Base-by-base conservation (phyloP, 2,888 invertebrate genomes). In the Diarsia rubi region DNA sequence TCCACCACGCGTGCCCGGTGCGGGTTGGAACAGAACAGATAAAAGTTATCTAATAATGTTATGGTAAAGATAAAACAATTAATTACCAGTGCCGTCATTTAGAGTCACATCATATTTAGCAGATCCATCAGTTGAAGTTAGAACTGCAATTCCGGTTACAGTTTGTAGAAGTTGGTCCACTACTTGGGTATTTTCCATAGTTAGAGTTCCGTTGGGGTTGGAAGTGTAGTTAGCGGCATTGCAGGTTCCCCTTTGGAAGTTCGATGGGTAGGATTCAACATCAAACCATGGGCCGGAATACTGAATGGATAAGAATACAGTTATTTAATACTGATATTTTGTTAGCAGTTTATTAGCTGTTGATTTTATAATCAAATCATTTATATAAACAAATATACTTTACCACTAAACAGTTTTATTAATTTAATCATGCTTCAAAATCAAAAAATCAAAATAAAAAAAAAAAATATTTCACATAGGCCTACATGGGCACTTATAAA, bases 201-300 rank as follows among this genome's bases (percentile, higher is more conserved):
- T 78, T 0, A 95, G 91, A 44, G 82, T 73, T 11, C 89, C 90
- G 27, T 78, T 83, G 3, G 73, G 68, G n/a, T 90, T 89, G 0
- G 90, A 81, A 2, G 86, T 86, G 82, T 95, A 95, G 0, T 73
- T 82, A 2, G 95, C 95, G 0, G 88, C 92, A 2, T 91, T 90
- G 65, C 96, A 95, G 1, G 93, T 92, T 14, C 95, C 95, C 8
- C 81, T 85, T 88, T 95, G 94, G 92, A 94, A 95, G 0, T 73
- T 83, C 31, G 94, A 91, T 8, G 95, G 94, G 83, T 94, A 95
- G 49, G 95, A 93, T 75, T 94, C 91, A 27, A 95, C 88, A 80
- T 94, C 93, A 70, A 92, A 93, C 96, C 95, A 96, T 3, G 71
- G 75, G 8, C 92, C 94, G 57, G 83, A 79, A 81, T 94, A 96